Conservation (phyloP, 2,797 vertebrate genomes). For the Furcifer pardalis region DNA sequence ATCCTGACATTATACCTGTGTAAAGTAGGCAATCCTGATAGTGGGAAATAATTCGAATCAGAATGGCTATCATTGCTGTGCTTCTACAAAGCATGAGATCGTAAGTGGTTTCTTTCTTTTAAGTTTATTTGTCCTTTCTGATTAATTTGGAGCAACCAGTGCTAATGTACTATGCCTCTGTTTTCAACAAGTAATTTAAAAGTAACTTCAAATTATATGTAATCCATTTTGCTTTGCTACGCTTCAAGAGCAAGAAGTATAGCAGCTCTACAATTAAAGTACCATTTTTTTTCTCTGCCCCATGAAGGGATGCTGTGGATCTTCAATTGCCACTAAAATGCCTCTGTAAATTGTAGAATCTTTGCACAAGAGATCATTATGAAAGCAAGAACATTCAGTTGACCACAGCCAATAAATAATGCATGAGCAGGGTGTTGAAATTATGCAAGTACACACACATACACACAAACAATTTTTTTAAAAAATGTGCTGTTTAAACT, state of each 20-base stretch:
- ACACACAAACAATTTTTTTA: slow-evolving; percentile 62
- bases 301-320: slow-evolving; percentile 70
- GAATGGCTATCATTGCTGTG: slow-evolving; percentile 32
- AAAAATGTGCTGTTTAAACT: slow-evolving; percentile 70
- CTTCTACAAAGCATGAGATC: neutral
- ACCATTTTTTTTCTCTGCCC: slow-evolving; percentile 69
- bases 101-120: slow-evolving; percentile 22
- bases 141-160: slow-evolving; percentile 4
- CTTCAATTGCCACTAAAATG: slow-evolving; percentile 74
- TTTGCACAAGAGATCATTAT: slow-evolving; percentile 78
- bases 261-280: slow-evolving; percentile 68
- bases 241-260: slow-evolving; percentile 64
- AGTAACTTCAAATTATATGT: slow-evolving; percentile 66
- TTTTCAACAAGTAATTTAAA: slow-evolving; percentile 62
- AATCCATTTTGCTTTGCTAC: slow-evolving; percentile 63
- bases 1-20: neutral
- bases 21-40: neutral
- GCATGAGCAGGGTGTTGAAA: slow-evolving; percentile 77
- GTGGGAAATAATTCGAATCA: neutral
- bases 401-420: slow-evolving; percentile 80
- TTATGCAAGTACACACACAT: slow-evolving; percentile 74
- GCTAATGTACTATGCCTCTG: slow-evolving; percentile 25
- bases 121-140: slow-evolving; percentile 7
- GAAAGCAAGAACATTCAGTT: slow-evolving; percentile 76
- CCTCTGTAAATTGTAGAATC: slow-evolving; percentile 74